phyloP scores from a whole-genome alignment of 2,888 invertebrate genomes.

The Thereva nobilitata region DNA sequence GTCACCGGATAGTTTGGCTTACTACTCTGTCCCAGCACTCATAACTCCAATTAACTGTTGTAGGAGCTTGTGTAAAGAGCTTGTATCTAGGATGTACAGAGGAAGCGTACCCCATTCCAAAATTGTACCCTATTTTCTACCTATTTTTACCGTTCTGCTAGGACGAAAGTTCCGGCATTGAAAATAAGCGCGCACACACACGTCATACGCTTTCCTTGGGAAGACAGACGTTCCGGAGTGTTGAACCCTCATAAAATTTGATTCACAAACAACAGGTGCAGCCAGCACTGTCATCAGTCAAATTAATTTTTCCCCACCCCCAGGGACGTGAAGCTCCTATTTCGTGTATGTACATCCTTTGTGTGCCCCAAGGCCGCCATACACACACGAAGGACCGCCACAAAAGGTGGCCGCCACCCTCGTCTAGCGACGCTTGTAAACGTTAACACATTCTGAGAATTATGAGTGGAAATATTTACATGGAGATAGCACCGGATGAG shows the following conservation, averaged over 20 bases:
- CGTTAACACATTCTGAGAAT: constrained; percentile 39
- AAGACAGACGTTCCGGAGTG: constrained; percentile 29
- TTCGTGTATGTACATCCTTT: not conserved
- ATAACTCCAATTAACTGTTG: no score
- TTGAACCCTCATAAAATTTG: constrained; percentile 38
- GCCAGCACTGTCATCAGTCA: constrained; percentile 37
- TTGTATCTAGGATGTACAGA: no score
- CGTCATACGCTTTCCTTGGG: constrained; percentile 7
- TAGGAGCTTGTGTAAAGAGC: no score
- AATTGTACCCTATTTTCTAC: no score
- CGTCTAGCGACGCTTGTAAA: constrained; percentile 25
- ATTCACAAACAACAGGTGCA: constrained; percentile 41
- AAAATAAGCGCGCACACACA: constrained; percentile 5
- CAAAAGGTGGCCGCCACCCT: constrained; percentile 28
- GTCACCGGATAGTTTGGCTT: no score
- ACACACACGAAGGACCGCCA: constrained; percentile 8
- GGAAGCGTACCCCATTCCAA: no score
- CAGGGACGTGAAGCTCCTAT: not conserved
- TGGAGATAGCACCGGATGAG: constrained; percentile 37
- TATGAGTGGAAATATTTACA: constrained; percentile 40
- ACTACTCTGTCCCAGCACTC: no score
- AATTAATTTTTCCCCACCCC: constrained; percentile 37
- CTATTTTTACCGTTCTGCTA: not conserved
- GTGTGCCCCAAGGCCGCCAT: not conserved
- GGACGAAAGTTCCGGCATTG: constrained; percentile 1